These are phyloP conservation scores for Sebastes matsubarae DNA, from an alignment of 2,797 vertebrate genomes.

Conservation along the genomic window DNA sequence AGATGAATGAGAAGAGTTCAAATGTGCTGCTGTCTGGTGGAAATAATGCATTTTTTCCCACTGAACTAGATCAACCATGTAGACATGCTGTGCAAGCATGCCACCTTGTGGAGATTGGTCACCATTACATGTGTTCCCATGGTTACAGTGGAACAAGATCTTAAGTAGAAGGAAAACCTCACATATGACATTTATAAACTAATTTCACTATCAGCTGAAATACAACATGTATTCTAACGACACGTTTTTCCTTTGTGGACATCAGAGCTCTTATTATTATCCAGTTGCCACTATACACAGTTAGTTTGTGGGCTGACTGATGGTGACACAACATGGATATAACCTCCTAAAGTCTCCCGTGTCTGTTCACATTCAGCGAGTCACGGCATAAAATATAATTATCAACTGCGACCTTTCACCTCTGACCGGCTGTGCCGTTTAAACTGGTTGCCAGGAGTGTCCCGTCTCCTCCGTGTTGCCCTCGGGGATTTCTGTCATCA, in stretches of 20 bases:
- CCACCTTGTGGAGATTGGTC: constrained; percentile 60
- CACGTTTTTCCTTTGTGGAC: not conserved
- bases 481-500: constrained; percentile 31
- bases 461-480: not conserved
- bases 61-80: not conserved
- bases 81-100: not conserved
- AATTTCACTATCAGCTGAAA: not conserved
- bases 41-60: not conserved
- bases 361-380: not conserved
- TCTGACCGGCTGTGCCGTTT: not conserved
- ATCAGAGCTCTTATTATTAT: not conserved
- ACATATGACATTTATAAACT: not conserved
- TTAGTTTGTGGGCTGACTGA: not conserved
- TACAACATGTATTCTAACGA: not conserved
- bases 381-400: not conserved
- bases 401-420: not conserved
- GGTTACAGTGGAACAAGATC: not conserved
- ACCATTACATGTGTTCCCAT: constrained; percentile 25
- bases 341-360: not conserved
- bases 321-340: not conserved
- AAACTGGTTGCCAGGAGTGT: not conserved
- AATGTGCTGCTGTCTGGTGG: not conserved
- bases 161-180: not conserved
- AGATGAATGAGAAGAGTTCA: not conserved
- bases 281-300: not conserved